phyloP scores from a whole-genome alignment of 1,140 invertebrate species.

The Chionoecetes opilio region DNA sequence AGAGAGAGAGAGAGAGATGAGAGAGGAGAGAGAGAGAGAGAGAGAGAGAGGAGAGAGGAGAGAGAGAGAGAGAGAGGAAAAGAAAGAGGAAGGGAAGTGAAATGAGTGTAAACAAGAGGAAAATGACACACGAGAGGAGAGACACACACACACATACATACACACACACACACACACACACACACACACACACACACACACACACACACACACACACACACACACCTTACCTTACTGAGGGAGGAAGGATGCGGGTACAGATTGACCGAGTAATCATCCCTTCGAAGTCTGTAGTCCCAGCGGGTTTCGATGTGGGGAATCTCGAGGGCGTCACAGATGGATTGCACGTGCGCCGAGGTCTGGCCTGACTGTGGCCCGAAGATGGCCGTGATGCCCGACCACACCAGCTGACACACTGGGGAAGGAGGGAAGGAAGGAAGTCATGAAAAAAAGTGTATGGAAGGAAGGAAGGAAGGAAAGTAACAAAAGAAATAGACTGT shows the following conservation, averaged over 20 bases:
- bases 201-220: no score
- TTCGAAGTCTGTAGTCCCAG: constrained; percentile 86
- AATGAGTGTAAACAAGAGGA: not conserved
- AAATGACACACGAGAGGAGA: not conserved
- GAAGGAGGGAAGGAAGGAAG: not conserved
- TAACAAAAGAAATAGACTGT: no score
- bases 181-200: no score
- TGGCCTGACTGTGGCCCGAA: constrained; percentile 84
- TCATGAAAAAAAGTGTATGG: not conserved
- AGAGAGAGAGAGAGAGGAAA: not conserved
- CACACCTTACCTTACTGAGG: constrained; percentile 81
- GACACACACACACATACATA: no score
- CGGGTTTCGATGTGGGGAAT: constrained; percentile 89
- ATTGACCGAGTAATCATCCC: constrained; percentile 90
- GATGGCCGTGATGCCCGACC: constrained; percentile 89
- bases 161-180: no score
- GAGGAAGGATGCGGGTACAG: constrained; percentile 88
- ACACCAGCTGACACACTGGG: constrained; percentile 83
- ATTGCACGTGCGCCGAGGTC: constrained; percentile 69
- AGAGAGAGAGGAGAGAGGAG: not conserved
- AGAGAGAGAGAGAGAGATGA: not conserved
- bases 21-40: not conserved
- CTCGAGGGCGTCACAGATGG: constrained; percentile 70
- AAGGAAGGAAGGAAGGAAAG: no score
- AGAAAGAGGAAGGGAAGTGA: not conserved